These are phyloP conservation scores for Sebastes diaconus DNA, from an alignment of 2,797 vertebrate species.

Conservation along the genomic window DNA sequence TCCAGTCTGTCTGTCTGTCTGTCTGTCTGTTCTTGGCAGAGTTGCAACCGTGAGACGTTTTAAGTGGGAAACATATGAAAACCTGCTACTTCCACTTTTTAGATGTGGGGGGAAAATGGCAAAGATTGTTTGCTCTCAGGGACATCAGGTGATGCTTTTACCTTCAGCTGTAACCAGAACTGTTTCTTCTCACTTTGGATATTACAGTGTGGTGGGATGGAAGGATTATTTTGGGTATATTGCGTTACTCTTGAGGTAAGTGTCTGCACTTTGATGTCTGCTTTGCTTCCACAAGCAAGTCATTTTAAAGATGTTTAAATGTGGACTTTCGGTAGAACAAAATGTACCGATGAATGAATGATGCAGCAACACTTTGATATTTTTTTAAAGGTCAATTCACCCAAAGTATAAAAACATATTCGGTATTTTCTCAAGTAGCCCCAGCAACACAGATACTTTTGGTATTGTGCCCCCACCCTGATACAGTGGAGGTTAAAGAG, in stretches of 20 bases:
- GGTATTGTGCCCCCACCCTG: neutral
- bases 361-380: neutral
- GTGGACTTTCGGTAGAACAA: neutral
- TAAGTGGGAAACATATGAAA: slow-evolving; percentile 42
- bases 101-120: slow-evolving; percentile 16
- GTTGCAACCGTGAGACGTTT: slow-evolving; percentile 27
- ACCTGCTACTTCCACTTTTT: slow-evolving; percentile 25
- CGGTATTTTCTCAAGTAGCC: neutral
- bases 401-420: neutral
- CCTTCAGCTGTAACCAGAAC: slow-evolving; percentile 31
- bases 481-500: neutral
- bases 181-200: slow-evolving; percentile 15
- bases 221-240: slow-evolving; percentile 28
- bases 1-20: slow-evolving; percentile 31
- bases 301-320: slow-evolving; percentile 30
- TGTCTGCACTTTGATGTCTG: slow-evolving; percentile 47
- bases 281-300: slow-evolving; percentile 5
- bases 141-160: slow-evolving; percentile 47
- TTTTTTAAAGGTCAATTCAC: neutral
- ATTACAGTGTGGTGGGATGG: slow-evolving; percentile 10
- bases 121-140: slow-evolving; percentile 5
- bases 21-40: slow-evolving; percentile 60
- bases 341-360: neutral
- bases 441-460: neutral
- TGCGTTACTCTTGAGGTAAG: slow-evolving; percentile 28